These are phyloP conservation scores for Nicator chloris DNA, from an alignment of 2,113 vertebrate species.

Conservation along the genomic window DNA sequence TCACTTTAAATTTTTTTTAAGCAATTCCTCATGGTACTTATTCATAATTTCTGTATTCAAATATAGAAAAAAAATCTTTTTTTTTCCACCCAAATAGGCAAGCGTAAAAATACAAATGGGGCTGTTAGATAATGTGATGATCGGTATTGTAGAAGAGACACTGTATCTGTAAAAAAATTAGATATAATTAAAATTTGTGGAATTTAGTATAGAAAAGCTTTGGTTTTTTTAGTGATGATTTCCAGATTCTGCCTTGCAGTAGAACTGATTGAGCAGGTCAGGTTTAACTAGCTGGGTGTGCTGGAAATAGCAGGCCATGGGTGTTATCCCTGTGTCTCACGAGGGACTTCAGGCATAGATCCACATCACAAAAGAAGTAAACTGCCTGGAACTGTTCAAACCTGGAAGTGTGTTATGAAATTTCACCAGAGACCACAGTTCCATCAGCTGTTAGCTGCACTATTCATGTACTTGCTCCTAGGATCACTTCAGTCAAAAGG, in stretches of 20 bases:
- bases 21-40: neutral
- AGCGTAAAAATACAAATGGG: neutral
- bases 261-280: neutral
- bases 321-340: neutral
- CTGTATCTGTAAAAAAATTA: neutral
- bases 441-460: neutral
- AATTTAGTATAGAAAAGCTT: neutral
- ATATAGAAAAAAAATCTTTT: neutral
- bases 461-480: accelerated
- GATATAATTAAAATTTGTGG: neutral
- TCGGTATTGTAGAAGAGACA: neutral
- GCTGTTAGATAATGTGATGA: neutral
- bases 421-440: neutral
- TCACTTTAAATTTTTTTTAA: neutral
- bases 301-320: neutral
- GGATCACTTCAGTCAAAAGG: neutral
- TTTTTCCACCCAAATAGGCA: accelerated
- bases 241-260: neutral
- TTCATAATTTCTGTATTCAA: neutral
- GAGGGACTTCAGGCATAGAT: neutral
- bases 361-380: neutral
- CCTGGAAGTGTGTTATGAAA: neutral
- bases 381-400: neutral
- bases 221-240: neutral
- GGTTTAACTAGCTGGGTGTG: neutral